These are phyloP conservation scores for Atta colombica DNA, from an alignment of 1,140 invertebrate genomes.

Conservation along the genomic window DNA sequence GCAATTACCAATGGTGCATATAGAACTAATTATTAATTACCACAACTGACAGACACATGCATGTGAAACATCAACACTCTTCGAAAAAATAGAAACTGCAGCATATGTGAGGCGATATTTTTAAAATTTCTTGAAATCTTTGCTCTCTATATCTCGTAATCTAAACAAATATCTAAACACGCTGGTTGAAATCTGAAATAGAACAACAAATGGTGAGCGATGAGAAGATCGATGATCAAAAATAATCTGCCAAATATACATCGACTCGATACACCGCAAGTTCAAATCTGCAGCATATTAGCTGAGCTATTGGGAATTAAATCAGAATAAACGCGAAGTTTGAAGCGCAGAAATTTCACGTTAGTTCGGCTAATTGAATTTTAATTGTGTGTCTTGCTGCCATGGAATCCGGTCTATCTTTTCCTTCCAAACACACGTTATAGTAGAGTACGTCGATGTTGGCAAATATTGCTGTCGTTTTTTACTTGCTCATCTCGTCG, in stretches of 20 bases:
- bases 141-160: background rate
- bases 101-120: background rate
- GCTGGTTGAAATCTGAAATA: slow-evolving; percentile 8
- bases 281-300: slow-evolving; percentile 16
- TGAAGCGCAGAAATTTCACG: slow-evolving; percentile 1
- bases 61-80: slow-evolving; percentile 13
- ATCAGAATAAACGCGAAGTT: slow-evolving; percentile 24
- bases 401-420: slow-evolving; percentile 45
- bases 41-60: background rate
- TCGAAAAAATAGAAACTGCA: slow-evolving; percentile 2
- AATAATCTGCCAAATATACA: slow-evolving; percentile 15
- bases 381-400: slow-evolving; percentile 50
- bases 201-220: background rate
- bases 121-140: slow-evolving; percentile 25
- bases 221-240: slow-evolving; percentile 3
- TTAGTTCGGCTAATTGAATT: slow-evolving; percentile 48
- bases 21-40: slow-evolving; percentile 49
- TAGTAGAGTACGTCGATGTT: slow-evolving; percentile 12
- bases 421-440: slow-evolving; percentile 53
- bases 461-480: slow-evolving; percentile 29
- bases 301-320: slow-evolving; percentile 27
- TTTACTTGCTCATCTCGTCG: slow-evolving; percentile 36
- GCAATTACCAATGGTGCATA: slow-evolving; percentile 13
- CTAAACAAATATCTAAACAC: background rate
- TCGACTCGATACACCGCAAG: background rate